phyloP scores from a whole-genome alignment of 2,888 invertebrate species.

The Homarus gammarus region DNA sequence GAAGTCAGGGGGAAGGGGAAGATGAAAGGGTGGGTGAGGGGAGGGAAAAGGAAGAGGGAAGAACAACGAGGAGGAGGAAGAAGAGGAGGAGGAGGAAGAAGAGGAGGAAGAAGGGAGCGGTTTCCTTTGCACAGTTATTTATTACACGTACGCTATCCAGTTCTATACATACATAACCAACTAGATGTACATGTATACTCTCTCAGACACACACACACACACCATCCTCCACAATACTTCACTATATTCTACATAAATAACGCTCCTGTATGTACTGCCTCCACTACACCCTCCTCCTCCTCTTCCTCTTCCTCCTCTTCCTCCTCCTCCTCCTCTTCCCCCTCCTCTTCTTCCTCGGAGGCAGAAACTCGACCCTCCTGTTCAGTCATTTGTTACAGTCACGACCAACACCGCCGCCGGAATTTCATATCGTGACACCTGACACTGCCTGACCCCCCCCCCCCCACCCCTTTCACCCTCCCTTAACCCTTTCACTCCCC shows the following conservation, averaged over 20 bases:
- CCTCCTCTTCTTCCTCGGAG: background rate
- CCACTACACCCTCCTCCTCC: background rate
- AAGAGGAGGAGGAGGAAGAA: background rate
- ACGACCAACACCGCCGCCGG: slow-evolving; percentile 25
- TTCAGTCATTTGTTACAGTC: slow-evolving; percentile 42
- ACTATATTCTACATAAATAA: background rate
- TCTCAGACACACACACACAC: rapidly evolving
- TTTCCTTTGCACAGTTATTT: background rate
- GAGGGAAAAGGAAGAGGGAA: background rate
- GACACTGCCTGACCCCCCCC: background rate
- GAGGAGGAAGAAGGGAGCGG: background rate
- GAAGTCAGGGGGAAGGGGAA: background rate
- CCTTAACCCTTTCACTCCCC: no score
- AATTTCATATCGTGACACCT: slow-evolving; percentile 51
- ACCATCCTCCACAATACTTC: background rate
- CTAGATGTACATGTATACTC: no score
- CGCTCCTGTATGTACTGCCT: rapidly evolving
- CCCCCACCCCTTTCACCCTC: background rate
- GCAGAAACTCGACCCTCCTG: background rate
- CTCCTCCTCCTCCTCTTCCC: background rate
- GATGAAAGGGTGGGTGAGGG: background rate
- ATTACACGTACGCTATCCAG: no score
- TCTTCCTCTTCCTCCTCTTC: background rate
- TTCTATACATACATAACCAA: no score
- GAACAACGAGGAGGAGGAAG: background rate